These are phyloP conservation scores for Chalcis sispes DNA, from an alignment of 2,888 invertebrate species.

Conservation along the genomic window DNA sequence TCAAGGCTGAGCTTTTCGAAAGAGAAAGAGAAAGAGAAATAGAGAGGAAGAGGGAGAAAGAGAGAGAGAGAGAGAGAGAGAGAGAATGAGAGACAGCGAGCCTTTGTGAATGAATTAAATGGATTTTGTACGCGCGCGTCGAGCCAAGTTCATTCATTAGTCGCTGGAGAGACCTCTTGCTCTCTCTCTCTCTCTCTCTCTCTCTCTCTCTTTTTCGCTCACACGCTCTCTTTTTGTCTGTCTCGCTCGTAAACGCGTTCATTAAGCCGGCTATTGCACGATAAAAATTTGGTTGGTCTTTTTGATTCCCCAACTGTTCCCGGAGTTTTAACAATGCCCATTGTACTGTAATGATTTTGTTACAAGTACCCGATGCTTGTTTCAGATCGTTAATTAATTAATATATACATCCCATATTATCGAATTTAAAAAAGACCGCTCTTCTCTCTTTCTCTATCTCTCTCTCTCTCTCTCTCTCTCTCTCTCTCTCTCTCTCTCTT, in stretches of 20 bases:
- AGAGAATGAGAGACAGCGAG: no score
- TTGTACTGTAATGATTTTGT: neutral
- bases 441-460: no score
- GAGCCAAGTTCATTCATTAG: slow-evolving; percentile 56
- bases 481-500: no score
- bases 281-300: slow-evolving; percentile 45
- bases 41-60: slow-evolving; percentile 8
- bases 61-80: slow-evolving; percentile 29
- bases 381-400: neutral
- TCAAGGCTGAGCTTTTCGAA: slow-evolving; percentile 53
- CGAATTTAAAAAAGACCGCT: no score
- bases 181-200: slow-evolving; percentile 22
- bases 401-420: no score
- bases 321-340: slow-evolving; percentile 23
- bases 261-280: slow-evolving; percentile 44
- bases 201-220: slow-evolving; percentile 23
- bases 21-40: slow-evolving; percentile 1
- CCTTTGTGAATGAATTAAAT: slow-evolving; percentile 57
- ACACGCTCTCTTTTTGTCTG: no score
- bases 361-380: neutral
- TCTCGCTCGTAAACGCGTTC: slow-evolving; percentile 34
- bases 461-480: no score
- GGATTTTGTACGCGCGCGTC: slow-evolving; percentile 53
- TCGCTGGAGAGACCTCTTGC: slow-evolving; percentile 39
- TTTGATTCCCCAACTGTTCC: slow-evolving; percentile 14